These are phyloP conservation scores for Tachina lurida DNA, from an alignment of 2,888 invertebrate genomes.

Conservation along the genomic window DNA sequence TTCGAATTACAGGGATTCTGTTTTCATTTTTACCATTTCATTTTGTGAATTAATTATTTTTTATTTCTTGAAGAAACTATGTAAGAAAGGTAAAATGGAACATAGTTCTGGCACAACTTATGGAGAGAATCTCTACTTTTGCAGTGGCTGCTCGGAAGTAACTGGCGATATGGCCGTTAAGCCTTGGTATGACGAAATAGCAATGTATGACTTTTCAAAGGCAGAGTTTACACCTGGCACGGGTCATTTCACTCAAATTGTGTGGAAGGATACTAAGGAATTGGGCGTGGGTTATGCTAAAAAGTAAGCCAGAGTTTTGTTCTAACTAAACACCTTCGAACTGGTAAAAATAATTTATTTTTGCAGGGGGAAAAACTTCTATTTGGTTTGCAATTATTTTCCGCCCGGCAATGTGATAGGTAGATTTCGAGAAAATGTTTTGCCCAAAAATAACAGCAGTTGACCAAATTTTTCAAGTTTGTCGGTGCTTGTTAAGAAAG, in stretches of 20 bases:
- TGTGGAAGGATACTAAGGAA: slow-evolving; percentile 16
- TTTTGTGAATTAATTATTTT: neutral
- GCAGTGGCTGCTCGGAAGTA: neutral
- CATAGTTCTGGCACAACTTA: slow-evolving; percentile 8
- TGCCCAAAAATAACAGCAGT: neutral
- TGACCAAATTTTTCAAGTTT: neutral
- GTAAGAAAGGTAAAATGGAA: slow-evolving; percentile 4
- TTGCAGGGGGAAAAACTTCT: slow-evolving; percentile 18
- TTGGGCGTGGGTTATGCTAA: slow-evolving; percentile 30
- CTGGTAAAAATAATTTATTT: no score
- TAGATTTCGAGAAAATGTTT: slow-evolving; percentile 27
- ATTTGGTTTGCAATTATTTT: slow-evolving; percentile 22
- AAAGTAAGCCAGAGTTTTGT: neutral
- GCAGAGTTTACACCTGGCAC: neutral
- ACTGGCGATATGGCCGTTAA: slow-evolving; percentile 38
- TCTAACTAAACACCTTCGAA: no score
- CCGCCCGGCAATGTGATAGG: slow-evolving; percentile 18
- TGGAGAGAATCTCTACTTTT: slow-evolving; percentile 34
- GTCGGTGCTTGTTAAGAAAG: neutral
- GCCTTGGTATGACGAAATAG: slow-evolving; percentile 20
- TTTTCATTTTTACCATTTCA: neutral
- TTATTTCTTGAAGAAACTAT: neutral
- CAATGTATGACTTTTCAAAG: neutral
- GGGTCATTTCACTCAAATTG: slow-evolving; percentile 10
- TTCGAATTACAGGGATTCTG: no score